These are phyloP conservation scores for Ceratosolen solmsi DNA, from an alignment of 1,140 invertebrate genomes.

Conservation along the genomic window DNA sequence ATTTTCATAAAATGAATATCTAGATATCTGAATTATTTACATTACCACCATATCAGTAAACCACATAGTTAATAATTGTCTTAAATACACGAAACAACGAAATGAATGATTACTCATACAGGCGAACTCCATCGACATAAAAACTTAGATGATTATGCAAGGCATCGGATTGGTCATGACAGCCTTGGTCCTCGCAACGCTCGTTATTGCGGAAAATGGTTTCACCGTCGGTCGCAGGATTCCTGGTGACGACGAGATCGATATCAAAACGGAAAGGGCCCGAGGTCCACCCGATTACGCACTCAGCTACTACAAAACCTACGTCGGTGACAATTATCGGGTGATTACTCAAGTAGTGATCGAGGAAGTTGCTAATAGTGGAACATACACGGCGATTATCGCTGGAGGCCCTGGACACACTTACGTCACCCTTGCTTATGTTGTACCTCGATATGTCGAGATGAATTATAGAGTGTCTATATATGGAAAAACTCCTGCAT, in stretches of 20 bases:
- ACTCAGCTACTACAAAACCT: slow-evolving; percentile 14
- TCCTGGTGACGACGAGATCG: slow-evolving; percentile 1
- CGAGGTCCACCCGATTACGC: neutral
- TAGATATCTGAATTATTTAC: too few relatives aligned
- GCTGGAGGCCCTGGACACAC: slow-evolving; percentile 28
- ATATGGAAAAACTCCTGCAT: slow-evolving; percentile 1
- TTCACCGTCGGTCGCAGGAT: slow-evolving; percentile 5
- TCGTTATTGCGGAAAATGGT: neutral
- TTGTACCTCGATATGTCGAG: neutral
- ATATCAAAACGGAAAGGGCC: neutral
- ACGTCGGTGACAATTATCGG: slow-evolving; percentile 5
- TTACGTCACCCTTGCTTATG: slow-evolving; percentile 20
- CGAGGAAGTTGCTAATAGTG: neutral
- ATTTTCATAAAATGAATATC: too few relatives aligned
- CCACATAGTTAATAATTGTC: too few relatives aligned
- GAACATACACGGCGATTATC: slow-evolving; percentile 20
- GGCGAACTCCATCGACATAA: too few relatives aligned
- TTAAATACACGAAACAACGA: too few relatives aligned
- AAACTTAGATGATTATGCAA: neutral
- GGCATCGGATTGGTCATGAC: too few relatives aligned
- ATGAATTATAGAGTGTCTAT: slow-evolving; percentile 10
- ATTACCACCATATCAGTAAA: too few relatives aligned
- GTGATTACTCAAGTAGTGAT: slow-evolving; percentile 14
- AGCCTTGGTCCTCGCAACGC: neutral
- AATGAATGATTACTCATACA: too few relatives aligned